phyloP scores from a whole-genome alignment of 2,888 invertebrate species.

The Chirona hameri region DNA sequence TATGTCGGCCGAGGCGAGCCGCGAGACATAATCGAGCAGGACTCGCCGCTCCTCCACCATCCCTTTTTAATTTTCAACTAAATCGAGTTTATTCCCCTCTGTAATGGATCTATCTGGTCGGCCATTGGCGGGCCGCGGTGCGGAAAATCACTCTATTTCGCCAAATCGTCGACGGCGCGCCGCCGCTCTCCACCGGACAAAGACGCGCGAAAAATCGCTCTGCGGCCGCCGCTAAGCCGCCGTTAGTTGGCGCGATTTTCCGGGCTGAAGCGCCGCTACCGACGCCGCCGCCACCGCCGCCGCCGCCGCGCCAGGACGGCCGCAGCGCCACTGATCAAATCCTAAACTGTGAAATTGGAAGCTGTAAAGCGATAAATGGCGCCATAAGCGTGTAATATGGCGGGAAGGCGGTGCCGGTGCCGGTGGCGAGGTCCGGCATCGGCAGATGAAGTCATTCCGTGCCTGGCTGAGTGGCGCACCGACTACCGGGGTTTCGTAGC shows the following conservation, averaged over 20 bases:
- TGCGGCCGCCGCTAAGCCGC: conserved; percentile 13
- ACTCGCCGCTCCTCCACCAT: background rate
- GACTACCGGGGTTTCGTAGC: too few relatives aligned
- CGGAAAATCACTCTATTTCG: conserved; percentile 27
- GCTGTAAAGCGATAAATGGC: conserved; percentile 26
- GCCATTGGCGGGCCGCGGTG: background rate
- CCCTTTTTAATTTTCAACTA: conserved; percentile 28
- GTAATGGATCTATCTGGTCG: conserved; percentile 26
- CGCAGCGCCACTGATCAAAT: background rate
- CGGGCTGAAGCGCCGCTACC: background rate
- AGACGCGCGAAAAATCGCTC: conserved; percentile 27
- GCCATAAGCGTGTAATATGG: conserved; percentile 13
- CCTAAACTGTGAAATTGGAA: conserved; percentile 27
- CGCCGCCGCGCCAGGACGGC: background rate
- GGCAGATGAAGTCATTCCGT: background rate
- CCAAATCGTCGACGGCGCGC: conserved; percentile 13
- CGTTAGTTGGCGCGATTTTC: conserved; percentile 25
- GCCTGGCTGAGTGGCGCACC: too few relatives aligned
- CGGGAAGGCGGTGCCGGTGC: background rate
- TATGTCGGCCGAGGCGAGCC: background rate
- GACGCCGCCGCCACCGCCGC: background rate
- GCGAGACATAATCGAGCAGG: background rate
- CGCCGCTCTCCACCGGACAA: background rate
- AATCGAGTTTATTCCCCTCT: conserved; percentile 22
- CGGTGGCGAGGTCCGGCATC: too few relatives aligned